Evolutionary conservation across 2,888 invertebrate species (phyloP).

Genomic region (Habrosyne pyritoides): DNA sequence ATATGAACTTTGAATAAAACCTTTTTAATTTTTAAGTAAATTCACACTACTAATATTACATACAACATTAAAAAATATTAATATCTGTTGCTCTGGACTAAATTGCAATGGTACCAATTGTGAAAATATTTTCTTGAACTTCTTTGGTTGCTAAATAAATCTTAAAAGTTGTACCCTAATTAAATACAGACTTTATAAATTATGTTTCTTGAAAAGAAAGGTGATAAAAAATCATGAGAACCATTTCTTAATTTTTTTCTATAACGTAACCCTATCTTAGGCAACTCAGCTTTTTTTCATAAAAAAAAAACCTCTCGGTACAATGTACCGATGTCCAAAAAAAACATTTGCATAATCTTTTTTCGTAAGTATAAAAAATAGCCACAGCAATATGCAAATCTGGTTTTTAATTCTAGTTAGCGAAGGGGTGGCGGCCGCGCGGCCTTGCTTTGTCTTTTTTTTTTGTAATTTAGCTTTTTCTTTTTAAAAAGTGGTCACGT

Average conservation of each 20-base stretch:
- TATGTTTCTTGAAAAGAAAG: neutral
- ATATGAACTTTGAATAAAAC: no score
- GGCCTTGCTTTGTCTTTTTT: conserved; percentile 42
- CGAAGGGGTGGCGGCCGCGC: conserved; percentile 57
- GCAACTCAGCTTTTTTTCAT: conserved; percentile 38
- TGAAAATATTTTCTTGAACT: no score
- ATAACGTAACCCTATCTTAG: conserved; percentile 35
- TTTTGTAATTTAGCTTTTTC: conserved; percentile 48
- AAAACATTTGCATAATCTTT: conserved; percentile 76
- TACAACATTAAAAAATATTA: no score
- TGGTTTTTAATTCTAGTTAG: conserved; percentile 41
- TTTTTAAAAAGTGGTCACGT: conserved; percentile 75
- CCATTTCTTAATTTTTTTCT: conserved; percentile 24
- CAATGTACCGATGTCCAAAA: conserved; percentile 69
- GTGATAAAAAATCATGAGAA: conserved; percentile 37
- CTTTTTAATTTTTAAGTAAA: no score
- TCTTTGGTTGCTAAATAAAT: no score
- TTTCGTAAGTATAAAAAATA: conserved; percentile 68
- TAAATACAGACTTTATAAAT: neutral
- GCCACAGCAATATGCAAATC: conserved; percentile 77
- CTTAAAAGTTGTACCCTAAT: neutral
- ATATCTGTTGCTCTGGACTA: no score
- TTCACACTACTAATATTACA: no score
- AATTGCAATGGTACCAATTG: no score
- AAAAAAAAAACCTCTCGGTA: conserved; percentile 52